Base-by-base conservation (phyloP, 2,888 invertebrate genomes). In the Campoplex nolae region DNA sequence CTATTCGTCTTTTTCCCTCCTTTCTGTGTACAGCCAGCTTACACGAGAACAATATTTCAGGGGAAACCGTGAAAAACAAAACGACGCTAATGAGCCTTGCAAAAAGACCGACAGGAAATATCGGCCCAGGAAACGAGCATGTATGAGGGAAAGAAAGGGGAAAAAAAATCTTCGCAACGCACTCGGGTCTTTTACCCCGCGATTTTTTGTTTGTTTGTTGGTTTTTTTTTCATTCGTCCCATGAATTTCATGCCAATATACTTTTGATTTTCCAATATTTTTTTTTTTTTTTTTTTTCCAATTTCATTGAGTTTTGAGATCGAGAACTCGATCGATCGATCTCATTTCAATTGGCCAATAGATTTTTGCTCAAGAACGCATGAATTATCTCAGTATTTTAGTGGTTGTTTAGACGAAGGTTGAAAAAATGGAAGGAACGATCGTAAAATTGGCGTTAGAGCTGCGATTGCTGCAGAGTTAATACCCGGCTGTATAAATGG, bases 61-160 rank as follows among this genome's bases (percentile, higher is more conserved):
- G 70, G 51, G 75, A 85, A 83, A 68, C 78, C 75, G 75, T 77
- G 85, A 85, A 83, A 85, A 83, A 85, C 74, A 77, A 85, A 88
- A 84, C 79, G 83, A 83, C 76, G 83, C 71, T 88, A 84, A 88
- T 88, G 88, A 88, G 84, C 75, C 70, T 74, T 62, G 81, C 78
- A 85, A 83, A 77, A 86, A 86, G 83, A 85, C 70, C 83, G 71
- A 73, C 79, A 71, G 85, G 79, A 83, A 84, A 71, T 79, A 84
- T 85, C 77, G 84, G 79, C 16, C 58, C 75, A 16, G 16, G 38
- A 62, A 28, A 16, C 32, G 70, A 54, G 70, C 28, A 42, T 54
- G 35, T 45, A 35, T 38, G 77, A 78, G 65, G 51, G 38, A 74
- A 32, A 56, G 35, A 42, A 35, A 35, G 62, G 28, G 16, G 62